Base-by-base conservation (phyloP, 2,888 invertebrate genomes). In the Drosophila picticornis region DNA sequence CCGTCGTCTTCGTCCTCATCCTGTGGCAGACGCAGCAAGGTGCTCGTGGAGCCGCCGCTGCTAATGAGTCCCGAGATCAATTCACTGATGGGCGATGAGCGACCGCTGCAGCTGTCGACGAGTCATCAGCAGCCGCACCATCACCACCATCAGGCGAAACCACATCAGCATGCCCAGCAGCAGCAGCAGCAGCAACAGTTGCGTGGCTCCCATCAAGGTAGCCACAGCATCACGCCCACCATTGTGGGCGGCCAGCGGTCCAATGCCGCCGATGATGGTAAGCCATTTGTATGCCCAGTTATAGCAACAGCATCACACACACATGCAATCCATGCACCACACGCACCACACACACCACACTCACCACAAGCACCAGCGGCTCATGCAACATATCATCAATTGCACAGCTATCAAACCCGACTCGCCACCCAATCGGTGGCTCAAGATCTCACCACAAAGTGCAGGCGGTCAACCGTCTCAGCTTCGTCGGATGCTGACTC, bases 41-140 rank as follows among this genome's bases (percentile, higher is more conserved):
- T 92, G 69, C 80, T 88, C 4, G 83, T 92, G 64, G 93, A 93
- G 69, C 89, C 77, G 7, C 94, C 95, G 63, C 94, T 95, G 74
- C 94, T 95, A 56, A 94, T 95, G 85, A 95, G 95, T 82, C 95
- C 95, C 67, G 96, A 96, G 92, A 95, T 96, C 55, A 96, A 96
- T 94, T 96, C 96, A 51, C 93, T 94, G 82, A 94, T 95, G 89
- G 92, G 93, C 63, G 94, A 94, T 80, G 94, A 94, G 91, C 94
- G 94, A 34, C 81, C 91, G 6, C 61, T 91, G 79, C 92, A 91
- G 68, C 61, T 92, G 64, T 83, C 92, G 31, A 63, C 83, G 31
- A 72, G 53, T 22, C 80, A 80, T 27, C 78, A 67, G n/a, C 52
- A 70, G 58, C 75, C 77, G 7, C 76, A 79, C 2, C 83, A 82